Conservation (phyloP, 1,140 invertebrate species). For the Heliconius hermathena region DNA sequence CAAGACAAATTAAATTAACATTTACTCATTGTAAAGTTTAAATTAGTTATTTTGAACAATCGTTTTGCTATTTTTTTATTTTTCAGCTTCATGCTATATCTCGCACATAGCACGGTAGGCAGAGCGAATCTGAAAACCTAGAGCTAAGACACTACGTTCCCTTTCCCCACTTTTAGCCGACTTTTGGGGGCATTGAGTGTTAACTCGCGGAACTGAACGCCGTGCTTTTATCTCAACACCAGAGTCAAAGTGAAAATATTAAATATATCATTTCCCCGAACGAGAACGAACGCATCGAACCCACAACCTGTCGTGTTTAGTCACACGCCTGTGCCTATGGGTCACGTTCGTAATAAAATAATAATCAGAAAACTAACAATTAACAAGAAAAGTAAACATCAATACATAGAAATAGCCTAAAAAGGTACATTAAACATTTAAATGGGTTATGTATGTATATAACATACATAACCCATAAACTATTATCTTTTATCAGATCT, state of each 20-base stretch:
- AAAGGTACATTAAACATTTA: background rate
- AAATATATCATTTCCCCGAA: no score
- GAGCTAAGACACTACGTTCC: no score
- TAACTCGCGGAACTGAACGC: no score
- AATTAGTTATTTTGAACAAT: background rate
- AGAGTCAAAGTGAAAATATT: no score
- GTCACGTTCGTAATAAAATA: no score
- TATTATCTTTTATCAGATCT: background rate
- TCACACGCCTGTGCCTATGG: background rate
- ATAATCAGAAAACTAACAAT: background rate
- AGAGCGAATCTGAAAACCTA: no score
- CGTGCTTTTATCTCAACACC: no score
- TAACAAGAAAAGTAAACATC: background rate
- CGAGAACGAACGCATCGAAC: no score
- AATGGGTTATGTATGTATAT: background rate
- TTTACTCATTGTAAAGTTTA: background rate
- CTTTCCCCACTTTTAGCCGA: no score
- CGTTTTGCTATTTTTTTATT: background rate
- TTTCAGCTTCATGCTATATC: no score
- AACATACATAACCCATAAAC: background rate
- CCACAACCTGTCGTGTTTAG: background rate
- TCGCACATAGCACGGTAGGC: no score
- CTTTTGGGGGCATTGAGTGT: no score
- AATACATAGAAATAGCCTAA: background rate
- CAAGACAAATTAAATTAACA: background rate